Evolutionary conservation across 2,113 vertebrate genomes (phyloP), one percentile per base, ranked within the genome.

Genomic region (Puntigrus tetrazona): DNA sequence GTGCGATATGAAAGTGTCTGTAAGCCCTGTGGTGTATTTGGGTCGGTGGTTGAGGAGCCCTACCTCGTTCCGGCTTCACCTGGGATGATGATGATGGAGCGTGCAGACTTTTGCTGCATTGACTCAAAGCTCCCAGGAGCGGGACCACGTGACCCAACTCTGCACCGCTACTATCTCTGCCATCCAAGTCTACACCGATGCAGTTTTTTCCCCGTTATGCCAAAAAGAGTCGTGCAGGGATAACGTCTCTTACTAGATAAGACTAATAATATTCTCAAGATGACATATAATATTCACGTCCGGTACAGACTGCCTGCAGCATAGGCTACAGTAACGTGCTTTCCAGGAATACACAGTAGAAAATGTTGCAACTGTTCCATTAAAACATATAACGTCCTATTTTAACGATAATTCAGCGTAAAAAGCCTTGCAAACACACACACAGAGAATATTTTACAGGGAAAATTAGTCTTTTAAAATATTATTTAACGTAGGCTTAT

Each of bases 41-140:
- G 43, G 14, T 47, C 47, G 16, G 7, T 38, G 22, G 22, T 55
- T 38, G 31, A 70, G 45, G 9, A 82, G 65, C 79, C 81, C 38
- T 85, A 87, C 79, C 86, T 84, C 88, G 73, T 34, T 86, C 77
- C 86, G 84, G 82, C 86, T 89, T 85, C 88, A 93, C 91, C 92
- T 91, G 90, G 86, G 80, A 81, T 85, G 89, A 77, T 86, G 86
- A 38, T 82, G 81, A 81, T 85, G 84, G 83, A 87, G 88, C 87
- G 38, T 67, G 90, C 89, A 89, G 88, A 88, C 89, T 92, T 91
- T 92, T 94, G 92, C 92, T 94, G 94, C 94, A 94, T 90, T 93
- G 92, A 91, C 86, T 92, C 92, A 89, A 85, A 86, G 82, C 89
- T 91, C 91, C 89, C 55, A 69, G 86, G 91, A 90, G 90, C 89